Evolutionary conservation across 1,140 invertebrate genomes (phyloP), one percentile per base, ranked within the genome.

Genomic region (Lerema accius): DNA sequence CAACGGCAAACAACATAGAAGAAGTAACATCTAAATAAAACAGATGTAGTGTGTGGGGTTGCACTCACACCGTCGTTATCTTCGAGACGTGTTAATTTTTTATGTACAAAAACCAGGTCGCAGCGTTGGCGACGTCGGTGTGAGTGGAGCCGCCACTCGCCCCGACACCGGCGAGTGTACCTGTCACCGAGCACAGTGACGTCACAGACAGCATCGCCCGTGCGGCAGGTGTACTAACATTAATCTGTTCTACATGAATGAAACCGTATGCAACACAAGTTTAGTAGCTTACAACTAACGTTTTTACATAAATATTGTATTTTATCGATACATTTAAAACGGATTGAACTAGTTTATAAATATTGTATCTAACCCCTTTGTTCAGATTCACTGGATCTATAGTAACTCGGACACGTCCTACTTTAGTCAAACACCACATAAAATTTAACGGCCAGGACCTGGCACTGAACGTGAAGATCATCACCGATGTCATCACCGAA

Each of bases 1-100:
- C 66, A 78, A 77, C 66, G 76, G 72, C 73, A 73, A 76, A 73
- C 70, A 69, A 81, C 80, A 81, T 68, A 80, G 75, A 68, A 69
- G 62, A 71, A 72, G 73, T 58, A 16, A 35, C n/a, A 23, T 43
- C 37, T 26, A 42, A 28, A 16, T 35, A 23, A 35, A 63, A 70
- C 59, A 53, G 49, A 49, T 42, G 23, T 46, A 46, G 51, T 19
- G 11, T 19, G 59, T 37, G 35, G 32, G 53, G 32, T 3, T 42
- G 45, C 56, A 61, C 49, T 67, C 61, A 53, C 61, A 62, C 69
- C 15, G 51, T 58, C 14, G 35, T 28, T 59, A 28, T 63, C 48
- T 70, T 70, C 69, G 72, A 75, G 69, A 75, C 72, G 39, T 46
- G 46, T 62, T 67, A 37, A 68, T 62, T 68, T 60, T 61, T 69